phyloP scores from a whole-genome alignment of 2,113 vertebrate species.

The Clupea harengus region DNA sequence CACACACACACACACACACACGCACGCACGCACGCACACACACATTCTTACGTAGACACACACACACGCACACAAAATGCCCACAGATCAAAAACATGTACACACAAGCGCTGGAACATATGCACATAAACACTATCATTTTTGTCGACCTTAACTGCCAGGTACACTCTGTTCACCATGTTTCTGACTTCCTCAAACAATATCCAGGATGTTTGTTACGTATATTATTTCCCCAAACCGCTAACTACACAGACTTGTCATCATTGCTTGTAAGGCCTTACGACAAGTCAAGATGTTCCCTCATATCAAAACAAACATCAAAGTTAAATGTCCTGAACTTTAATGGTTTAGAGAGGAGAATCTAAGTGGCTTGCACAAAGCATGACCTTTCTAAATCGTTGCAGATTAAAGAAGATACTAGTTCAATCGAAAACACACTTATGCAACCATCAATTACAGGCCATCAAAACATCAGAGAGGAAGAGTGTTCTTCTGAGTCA shows the following conservation, averaged over 20 bases:
- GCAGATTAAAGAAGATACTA: background rate
- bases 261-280: background rate
- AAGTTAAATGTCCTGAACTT: background rate
- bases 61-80: background rate
- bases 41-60: background rate
- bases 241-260: background rate
- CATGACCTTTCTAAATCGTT: background rate
- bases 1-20: too few relatives aligned
- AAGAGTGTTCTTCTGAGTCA: background rate
- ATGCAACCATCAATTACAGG: background rate
- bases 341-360: background rate
- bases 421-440: background rate
- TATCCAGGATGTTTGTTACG: too few relatives aligned
- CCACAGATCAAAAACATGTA: too few relatives aligned
- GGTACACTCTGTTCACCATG: background rate
- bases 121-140: background rate
- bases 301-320: background rate
- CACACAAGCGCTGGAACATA: too few relatives aligned
- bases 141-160: background rate
- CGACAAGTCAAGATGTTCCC: background rate
- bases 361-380: background rate
- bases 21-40: background rate
- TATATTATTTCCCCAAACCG: too few relatives aligned
- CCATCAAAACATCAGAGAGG: background rate
- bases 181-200: background rate